Percentiles rank a stretch among this genome's conserved stretches.
Evolutionary conservation across 2,797 vertebrate genomes (phyloP).

Genomic region (Halcyon chelicuti): DNA sequence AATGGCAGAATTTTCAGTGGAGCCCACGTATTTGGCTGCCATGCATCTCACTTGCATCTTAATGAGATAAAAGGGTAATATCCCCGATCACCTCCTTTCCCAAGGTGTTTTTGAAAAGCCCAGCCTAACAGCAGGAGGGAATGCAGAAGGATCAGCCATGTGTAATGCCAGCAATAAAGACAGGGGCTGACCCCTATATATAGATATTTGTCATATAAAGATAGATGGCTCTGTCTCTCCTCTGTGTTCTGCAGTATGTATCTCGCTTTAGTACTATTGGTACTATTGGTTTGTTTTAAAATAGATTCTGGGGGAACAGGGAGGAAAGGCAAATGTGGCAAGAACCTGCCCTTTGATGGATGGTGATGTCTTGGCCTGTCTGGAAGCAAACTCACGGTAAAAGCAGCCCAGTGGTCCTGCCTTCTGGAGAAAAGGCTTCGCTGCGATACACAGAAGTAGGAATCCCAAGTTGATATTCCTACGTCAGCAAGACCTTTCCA

Average conservation of each 20-base stretch:
- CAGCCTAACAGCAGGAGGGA: background rate
- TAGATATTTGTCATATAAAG: background rate
- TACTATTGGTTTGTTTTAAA: background rate
- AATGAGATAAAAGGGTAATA: background rate
- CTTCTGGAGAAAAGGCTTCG: background rate
- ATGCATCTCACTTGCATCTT: background rate
- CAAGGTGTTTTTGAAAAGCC: background rate
- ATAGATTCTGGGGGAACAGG: background rate
- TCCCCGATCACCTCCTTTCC: background rate
- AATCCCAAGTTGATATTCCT: background rate
- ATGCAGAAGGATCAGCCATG: background rate
- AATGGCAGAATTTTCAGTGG: background rate
- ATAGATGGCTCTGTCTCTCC: background rate
- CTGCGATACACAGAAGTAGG: accelerated
- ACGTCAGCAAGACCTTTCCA: background rate
- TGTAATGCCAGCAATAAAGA: background rate
- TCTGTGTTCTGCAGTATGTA: background rate
- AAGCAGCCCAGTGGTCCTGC: background rate
- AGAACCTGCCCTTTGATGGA: background rate
- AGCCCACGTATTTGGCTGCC: background rate
- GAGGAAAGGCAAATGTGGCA: background rate
- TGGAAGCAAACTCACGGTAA: background rate
- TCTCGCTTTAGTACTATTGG: background rate
- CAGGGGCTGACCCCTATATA: background rate
- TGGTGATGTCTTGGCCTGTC: background rate